Evolutionary conservation across 2,113 vertebrate species (phyloP), one percentile per base, ranked within the genome.

Genomic region (Dryoscopus gambensis): DNA sequence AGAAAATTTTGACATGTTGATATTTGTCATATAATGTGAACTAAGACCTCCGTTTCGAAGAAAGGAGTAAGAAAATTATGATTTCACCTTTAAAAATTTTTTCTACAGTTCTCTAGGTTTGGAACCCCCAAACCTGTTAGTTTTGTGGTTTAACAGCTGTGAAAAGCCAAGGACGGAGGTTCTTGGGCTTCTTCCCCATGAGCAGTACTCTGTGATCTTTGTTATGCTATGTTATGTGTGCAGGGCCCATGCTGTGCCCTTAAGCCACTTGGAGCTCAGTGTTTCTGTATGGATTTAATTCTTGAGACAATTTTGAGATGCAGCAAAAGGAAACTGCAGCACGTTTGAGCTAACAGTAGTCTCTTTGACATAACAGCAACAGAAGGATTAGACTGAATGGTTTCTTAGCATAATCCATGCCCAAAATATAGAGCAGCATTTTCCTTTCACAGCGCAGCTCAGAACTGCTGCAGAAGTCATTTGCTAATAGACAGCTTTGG

Each of bases 1-100:
- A 87, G 71, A 22, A 33, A 25, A 46, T 0, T 0, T 17, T 44
- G 10, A 30, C 6, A 3, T 6, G 5, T 16, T 62, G 5, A 23
- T 79, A 73, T 92, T 76, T 86, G 17, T 33, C 15, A 24, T 30
- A 23, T 25, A 71, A 15, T 46, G 7, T 80, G 44, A 74, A 64
- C 47, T 20, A 65, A 40, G 30, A 70, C 8, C 6, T 69, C n/a
- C 62, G 8, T 27, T 90, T 70, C 35, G 60, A 84, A 78, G 24
- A 91, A 23, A 4, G 39, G 35, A 67, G 28, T 62, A 79, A 70
- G 7, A 73, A 80, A 89, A 84, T 19, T 0, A 37, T 56, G 1
- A 27, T 52, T 91, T 84, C 14, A 65, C 24, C n/a, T 52, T 69
- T 44, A 74, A 7, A 74, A 62, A 64, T 44, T 15, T 18, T 91